Evolutionary conservation across 2,113 vertebrate genomes (phyloP).

Genomic region (Cromileptes altivelis): DNA sequence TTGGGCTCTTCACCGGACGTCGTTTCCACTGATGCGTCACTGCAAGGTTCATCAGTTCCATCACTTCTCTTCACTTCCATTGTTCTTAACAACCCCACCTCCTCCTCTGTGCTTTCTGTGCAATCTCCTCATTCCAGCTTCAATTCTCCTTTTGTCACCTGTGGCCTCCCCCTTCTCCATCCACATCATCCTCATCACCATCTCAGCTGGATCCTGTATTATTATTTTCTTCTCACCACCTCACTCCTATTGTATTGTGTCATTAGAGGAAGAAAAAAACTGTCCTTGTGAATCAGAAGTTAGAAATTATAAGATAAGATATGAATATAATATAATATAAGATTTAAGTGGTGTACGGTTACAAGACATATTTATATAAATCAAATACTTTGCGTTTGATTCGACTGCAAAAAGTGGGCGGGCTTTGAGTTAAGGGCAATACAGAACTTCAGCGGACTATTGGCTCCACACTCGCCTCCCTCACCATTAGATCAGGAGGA

Average conservation of each 20-base stretch:
- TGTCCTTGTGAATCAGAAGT: too few species aligned
- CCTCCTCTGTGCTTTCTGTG: background rate
- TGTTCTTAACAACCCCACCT: background rate
- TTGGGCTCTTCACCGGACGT: conserved; percentile 11
- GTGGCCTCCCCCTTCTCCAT: background rate
- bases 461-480: too few species aligned
- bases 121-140: conserved; percentile 10
- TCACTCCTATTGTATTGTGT: background rate
- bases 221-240: background rate
- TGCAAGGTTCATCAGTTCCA: conserved; percentile 23
- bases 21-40: background rate
- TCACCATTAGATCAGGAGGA: too few species aligned
- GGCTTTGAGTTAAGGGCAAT: too few species aligned
- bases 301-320: too few species aligned
- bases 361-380: too few species aligned
- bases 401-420: too few species aligned
- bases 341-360: too few species aligned
- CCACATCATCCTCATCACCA: background rate
- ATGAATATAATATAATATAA: too few species aligned
- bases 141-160: background rate
- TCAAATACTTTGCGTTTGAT: too few species aligned
- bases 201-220: background rate
- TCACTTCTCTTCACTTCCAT: conserved; percentile 4
- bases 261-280: background rate
- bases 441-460: too few species aligned